Conservation (phyloP, 2,888 invertebrate genomes). For the Conus canariensis region DNA sequence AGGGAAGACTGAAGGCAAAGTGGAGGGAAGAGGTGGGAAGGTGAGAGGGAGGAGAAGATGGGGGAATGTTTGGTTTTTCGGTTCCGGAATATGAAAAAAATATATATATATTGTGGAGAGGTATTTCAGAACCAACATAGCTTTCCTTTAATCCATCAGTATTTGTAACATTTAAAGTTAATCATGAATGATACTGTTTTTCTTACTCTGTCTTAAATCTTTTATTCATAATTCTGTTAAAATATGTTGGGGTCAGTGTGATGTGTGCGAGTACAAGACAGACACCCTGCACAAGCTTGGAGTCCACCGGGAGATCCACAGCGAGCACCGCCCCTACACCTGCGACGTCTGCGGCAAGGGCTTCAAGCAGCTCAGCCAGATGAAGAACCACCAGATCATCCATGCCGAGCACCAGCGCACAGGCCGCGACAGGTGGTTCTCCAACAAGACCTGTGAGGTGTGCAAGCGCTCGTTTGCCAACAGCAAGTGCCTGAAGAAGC, state of each 20-base stretch:
- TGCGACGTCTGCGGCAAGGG: slow-evolving; percentile 85
- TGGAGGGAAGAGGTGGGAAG: too few species aligned
- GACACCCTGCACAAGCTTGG: slow-evolving; percentile 83
- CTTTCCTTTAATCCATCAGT: too few species aligned
- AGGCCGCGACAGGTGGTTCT: slow-evolving; percentile 61
- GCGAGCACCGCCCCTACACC: slow-evolving; percentile 72
- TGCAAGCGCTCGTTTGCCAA: slow-evolving; percentile 84
- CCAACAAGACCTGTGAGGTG: slow-evolving; percentile 82
- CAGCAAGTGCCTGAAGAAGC: slow-evolving; percentile 76
- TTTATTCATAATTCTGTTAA: too few species aligned
- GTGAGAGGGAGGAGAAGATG: too few species aligned
- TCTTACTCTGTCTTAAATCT: too few species aligned
- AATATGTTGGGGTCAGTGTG: slow-evolving; percentile 38
- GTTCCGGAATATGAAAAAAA: too few species aligned
- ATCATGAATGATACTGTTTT: too few species aligned
- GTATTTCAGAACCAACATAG: too few species aligned
- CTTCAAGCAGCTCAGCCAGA: slow-evolving; percentile 89
- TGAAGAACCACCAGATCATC: slow-evolving; percentile 85
- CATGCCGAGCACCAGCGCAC: slow-evolving; percentile 45
- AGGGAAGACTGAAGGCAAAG: too few species aligned
- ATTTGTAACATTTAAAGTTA: too few species aligned
- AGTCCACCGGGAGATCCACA: slow-evolving; percentile 85
- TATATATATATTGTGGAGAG: too few species aligned
- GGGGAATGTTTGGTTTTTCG: too few species aligned
- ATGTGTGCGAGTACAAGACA: slow-evolving; percentile 69